Evolutionary conservation across 2,888 invertebrate species (phyloP), one percentile per base, ranked within the genome.

Genomic region (Zonitis immaculata): DNA sequence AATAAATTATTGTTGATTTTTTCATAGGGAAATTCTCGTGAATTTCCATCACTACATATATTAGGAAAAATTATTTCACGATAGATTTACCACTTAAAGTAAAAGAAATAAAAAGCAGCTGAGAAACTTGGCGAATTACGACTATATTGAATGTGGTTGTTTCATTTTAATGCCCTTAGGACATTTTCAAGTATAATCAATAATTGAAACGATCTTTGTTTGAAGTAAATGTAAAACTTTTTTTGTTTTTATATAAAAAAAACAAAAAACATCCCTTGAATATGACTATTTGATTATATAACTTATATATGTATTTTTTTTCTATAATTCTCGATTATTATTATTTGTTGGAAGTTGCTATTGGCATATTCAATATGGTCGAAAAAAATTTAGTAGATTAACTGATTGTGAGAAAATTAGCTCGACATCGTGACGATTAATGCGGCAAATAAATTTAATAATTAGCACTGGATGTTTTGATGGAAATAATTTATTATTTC

Each of bases 401-500:
- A 49, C 47, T 45, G 44, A 50, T n/a, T n/a, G n/a, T n/a, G n/a
- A n/a, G 50, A 47, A 47, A 52, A 56, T 56, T 52, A 56, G 52
- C 50, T 47, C 44, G 50, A 56, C 52, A 52, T 49, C 49, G 32
- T 52, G 52, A 52, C 50, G 56, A 56, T 52, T 52, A 56, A 56
- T 50, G 56, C 47, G 39, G 56, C 52, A 50, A 50, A 56, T 52
- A 56, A 56, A 56, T 52, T 56, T 56, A 56, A 56, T 56, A 52
- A 56, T 47, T 52, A 47, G 50, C 47, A 47, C 49, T 43, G 47
- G 56, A 35, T 47, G 56, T 52, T 56, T 47, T 56, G 52, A 52
- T 56, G 56, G 52, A 56, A 52, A 52, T 56, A 56, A 56, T 56
- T 56, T 52, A 56, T 52, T 43, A 44, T 50, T 50, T 50, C 56